Percentiles rank a stretch among this genome's conserved stretches.
These are phyloP conservation scores for Propithecus coquereli DNA, from an alignment of 2,113 vertebrate genomes.

Conservation along the genomic window DNA sequence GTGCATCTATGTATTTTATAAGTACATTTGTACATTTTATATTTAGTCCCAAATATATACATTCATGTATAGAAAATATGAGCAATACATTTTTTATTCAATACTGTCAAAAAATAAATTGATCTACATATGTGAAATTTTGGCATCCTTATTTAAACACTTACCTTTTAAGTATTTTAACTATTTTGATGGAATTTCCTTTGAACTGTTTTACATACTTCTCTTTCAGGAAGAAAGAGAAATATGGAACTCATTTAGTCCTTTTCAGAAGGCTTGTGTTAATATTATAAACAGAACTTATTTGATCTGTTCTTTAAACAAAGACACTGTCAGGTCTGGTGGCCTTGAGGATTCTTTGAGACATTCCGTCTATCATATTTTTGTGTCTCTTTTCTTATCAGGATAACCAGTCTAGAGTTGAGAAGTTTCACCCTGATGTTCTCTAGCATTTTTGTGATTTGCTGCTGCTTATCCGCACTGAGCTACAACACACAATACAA, in stretches of 20 bases:
- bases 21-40: neutral
- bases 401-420: neutral
- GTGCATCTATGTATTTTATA: neutral
- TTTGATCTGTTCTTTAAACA: constrained; percentile 17
- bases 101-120: neutral
- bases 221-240: neutral
- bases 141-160: neutral
- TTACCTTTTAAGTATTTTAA: neutral
- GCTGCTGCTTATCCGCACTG: neutral
- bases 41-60: neutral
- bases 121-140: neutral
- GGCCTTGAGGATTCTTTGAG: neutral
- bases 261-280: neutral
- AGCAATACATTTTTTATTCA: constrained; percentile 3
- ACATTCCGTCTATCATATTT: neutral
- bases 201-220: neutral
- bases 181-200: neutral
- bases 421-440: neutral
- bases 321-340: neutral
- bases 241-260: neutral
- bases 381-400: neutral
- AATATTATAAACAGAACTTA: constrained; percentile 10
- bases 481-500: constrained; percentile 12
- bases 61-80: neutral
- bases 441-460: neutral